phyloP scores from a whole-genome alignment of 2,888 invertebrate species.

The Erebia ligea region DNA sequence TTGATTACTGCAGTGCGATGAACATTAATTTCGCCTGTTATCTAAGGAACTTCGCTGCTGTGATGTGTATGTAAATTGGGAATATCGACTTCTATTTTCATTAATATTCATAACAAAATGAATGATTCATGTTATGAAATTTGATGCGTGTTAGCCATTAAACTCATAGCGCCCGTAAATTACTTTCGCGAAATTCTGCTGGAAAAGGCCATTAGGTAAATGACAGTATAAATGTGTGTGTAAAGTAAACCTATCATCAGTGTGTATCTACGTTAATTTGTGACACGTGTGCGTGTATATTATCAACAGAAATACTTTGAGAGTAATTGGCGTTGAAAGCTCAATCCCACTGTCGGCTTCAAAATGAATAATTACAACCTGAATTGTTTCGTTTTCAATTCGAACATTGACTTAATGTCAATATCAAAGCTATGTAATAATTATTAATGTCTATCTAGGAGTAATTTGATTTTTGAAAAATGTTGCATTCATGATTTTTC shows the following conservation, averaged over 20 bases:
- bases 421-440: neutral
- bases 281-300: constrained; percentile 8
- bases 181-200: constrained; percentile 35
- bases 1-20: neutral
- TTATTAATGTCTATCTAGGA: neutral
- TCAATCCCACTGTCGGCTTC: constrained; percentile 1
- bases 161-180: constrained; percentile 35
- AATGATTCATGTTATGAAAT: constrained; percentile 29
- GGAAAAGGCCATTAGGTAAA: constrained; percentile 35
- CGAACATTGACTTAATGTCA: neutral
- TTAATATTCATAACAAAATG: constrained; percentile 27
- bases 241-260: neutral
- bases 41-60: constrained; percentile 21
- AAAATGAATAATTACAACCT: constrained; percentile 15
- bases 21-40: constrained; percentile 5
- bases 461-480: too few species aligned
- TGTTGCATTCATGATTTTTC: too few species aligned
- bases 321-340: constrained; percentile 14
- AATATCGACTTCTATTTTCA: constrained; percentile 46
- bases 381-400: constrained; percentile 13
- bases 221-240: constrained; percentile 21
- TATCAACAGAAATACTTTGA: constrained; percentile 14
- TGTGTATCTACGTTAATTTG: constrained; percentile 9
- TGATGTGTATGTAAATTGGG: constrained; percentile 40
- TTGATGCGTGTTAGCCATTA: constrained; percentile 36